These are phyloP conservation scores for Xanthorhoe spadicearia DNA, from an alignment of 2,888 invertebrate genomes.

Conservation along the genomic window DNA sequence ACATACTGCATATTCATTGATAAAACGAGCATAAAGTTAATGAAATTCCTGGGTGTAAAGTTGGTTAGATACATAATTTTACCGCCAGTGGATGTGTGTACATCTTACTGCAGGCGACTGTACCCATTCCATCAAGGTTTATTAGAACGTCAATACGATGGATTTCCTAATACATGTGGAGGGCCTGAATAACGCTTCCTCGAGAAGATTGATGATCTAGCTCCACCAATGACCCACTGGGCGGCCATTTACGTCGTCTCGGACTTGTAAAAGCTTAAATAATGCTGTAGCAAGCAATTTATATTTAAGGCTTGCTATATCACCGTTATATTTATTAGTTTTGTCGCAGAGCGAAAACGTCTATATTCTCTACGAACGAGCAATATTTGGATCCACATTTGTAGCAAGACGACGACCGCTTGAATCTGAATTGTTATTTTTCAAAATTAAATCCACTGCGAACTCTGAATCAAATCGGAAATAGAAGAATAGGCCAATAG, in stretches of 20 bases:
- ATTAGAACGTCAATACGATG: conserved; percentile 31
- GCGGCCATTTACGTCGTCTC: conserved; percentile 18
- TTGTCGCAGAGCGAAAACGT: too few relatives aligned
- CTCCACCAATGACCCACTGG: conserved; percentile 26
- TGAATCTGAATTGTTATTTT: neutral
- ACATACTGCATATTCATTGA: too few relatives aligned
- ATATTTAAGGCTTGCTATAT: neutral
- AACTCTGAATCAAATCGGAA: conserved; percentile 34
- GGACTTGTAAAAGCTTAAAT: conserved; percentile 8
- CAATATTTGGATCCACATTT: too few relatives aligned
- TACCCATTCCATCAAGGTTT: conserved; percentile 25
- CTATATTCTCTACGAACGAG: too few relatives aligned
- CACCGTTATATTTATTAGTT: neutral
- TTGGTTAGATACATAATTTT: too few relatives aligned
- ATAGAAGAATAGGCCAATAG: conserved; percentile 63
- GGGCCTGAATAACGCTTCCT: conserved; percentile 37
- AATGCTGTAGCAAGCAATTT: conserved; percentile 8
- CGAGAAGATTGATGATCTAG: conserved; percentile 39
- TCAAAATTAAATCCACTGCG: neutral
- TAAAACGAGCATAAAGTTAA: too few relatives aligned
- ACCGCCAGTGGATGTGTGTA: too few relatives aligned
- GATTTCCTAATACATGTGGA: conserved; percentile 38
- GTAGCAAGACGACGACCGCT: neutral
- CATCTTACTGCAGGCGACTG: too few relatives aligned
- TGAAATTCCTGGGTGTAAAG: too few relatives aligned